Conservation (phyloP, 2,113 vertebrate genomes). For the Ariopsis seemanni region DNA sequence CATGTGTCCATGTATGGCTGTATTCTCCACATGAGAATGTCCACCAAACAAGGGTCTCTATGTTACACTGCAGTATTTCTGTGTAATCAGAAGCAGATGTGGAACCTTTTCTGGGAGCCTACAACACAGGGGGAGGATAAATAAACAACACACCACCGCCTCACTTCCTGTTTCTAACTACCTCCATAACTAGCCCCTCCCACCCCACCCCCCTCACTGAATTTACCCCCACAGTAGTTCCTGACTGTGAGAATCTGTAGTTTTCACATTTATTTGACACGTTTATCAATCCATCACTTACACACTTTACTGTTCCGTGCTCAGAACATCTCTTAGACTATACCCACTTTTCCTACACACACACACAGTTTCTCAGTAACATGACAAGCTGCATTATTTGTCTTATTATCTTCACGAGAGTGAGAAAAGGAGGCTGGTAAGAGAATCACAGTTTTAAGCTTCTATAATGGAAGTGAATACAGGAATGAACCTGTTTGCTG, state of each 20-base stretch:
- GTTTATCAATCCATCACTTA: background rate
- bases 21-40: background rate
- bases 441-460: too few species aligned
- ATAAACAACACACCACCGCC: background rate
- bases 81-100: conserved; percentile 2
- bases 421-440: too few species aligned
- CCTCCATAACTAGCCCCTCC: too few species aligned
- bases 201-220: background rate
- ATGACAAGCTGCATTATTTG: too few species aligned
- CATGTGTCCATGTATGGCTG: background rate
- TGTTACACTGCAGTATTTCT: background rate
- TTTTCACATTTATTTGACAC: background rate
- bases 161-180: background rate
- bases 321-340: background rate
- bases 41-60: background rate
- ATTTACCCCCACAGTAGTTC: background rate
- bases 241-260: background rate
- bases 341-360: background rate
- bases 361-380: background rate
- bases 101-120: background rate
- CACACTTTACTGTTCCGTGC: background rate
- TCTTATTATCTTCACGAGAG: too few species aligned
- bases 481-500: too few species aligned
- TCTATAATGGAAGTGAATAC: too few species aligned
- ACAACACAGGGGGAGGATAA: background rate